Evolutionary conservation across 1,140 invertebrate genomes (phyloP).

Genomic region (Cotesia typhae): DNA sequence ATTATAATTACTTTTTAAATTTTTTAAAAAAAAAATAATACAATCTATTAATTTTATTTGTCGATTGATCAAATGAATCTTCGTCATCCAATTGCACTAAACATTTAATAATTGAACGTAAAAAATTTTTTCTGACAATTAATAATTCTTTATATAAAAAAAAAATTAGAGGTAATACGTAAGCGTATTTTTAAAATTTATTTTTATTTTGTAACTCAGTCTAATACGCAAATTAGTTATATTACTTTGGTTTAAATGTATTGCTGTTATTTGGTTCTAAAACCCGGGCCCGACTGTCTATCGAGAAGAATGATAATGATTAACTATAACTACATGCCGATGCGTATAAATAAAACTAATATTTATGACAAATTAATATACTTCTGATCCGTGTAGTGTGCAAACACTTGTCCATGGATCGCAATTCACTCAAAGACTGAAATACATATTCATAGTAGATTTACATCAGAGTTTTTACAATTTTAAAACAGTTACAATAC

Average conservation of each 20-base stretch:
- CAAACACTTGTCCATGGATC: slow-evolving; percentile 33
- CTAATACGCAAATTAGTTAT: too few relatives aligned
- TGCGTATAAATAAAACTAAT: neutral
- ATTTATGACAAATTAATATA: neutral
- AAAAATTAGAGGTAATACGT: too few relatives aligned
- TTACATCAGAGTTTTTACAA: slow-evolving; percentile 33
- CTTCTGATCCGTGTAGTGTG: too few relatives aligned
- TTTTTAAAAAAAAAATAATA: slow-evolving; percentile 26
- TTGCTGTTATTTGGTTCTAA: too few relatives aligned
- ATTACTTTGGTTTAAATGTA: too few relatives aligned
- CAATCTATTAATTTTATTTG: slow-evolving; percentile 18
- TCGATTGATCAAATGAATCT: slow-evolving; percentile 38
- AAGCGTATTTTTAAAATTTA: too few relatives aligned
- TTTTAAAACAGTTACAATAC: neutral
- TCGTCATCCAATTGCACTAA: slow-evolving; percentile 56
- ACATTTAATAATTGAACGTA: neutral
- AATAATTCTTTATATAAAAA: too few relatives aligned
- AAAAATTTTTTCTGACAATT: too few relatives aligned
- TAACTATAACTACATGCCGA: too few relatives aligned
- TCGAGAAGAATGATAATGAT: too few relatives aligned
- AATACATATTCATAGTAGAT: slow-evolving; percentile 44
- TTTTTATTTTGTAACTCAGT: too few relatives aligned
- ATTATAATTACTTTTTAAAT: neutral
- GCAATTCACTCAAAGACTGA: slow-evolving; percentile 55
- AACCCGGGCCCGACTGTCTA: too few relatives aligned